Base-by-base conservation (phyloP, 2,113 vertebrate species). In the Dromaius novaehollandiae region DNA sequence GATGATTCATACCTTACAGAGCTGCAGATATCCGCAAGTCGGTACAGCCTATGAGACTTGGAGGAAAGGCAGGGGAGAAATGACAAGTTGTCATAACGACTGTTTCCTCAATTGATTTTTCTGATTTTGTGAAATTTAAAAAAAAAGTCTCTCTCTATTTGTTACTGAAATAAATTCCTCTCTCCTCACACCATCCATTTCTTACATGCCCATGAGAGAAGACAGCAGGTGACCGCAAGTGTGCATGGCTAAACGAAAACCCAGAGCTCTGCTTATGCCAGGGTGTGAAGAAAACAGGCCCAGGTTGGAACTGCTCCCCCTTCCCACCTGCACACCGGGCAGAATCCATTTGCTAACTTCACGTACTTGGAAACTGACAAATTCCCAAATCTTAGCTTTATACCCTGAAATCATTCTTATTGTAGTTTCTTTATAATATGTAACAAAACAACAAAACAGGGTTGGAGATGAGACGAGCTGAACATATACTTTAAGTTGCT, bases 1-100 rank as follows among this genome's bases (percentile, higher is more conserved):
- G 94, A 92, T 92, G 92, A 97, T 96, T 96, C 96, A 91, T 91
- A 28, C 73, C 87, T 51, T 40, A 20, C 15, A 90, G 85, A 75
- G 90, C 10, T 87, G 84, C 77, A 87, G 96, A 95, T 78, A 96
- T 88, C 83, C 46, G 56, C 74, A 17, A 1, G 13, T 69, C 81
- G 13, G 56, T 1, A 10, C 42, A 34, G 86, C 25, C 77, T 51
- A 2, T 6, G 66, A 66, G 44, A 84, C 73, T 69, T 11, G 86
- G 19, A 74, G 64, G 36, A 84, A 40, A 60, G 58, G 82, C 82
- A 76, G 58, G 48, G 46, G 2, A 82, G 82, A 64, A 91, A 69
- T 42, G 68, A 91, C 82, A 88, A 88, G 51, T 89, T 78, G 75
- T 42, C n/a, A 36, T 60, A 75, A 66, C 14, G 16, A 55, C 42